Evolutionary conservation across 2,797 vertebrate genomes (phyloP).

Genomic region (Schizothorax lantsangensis): DNA sequence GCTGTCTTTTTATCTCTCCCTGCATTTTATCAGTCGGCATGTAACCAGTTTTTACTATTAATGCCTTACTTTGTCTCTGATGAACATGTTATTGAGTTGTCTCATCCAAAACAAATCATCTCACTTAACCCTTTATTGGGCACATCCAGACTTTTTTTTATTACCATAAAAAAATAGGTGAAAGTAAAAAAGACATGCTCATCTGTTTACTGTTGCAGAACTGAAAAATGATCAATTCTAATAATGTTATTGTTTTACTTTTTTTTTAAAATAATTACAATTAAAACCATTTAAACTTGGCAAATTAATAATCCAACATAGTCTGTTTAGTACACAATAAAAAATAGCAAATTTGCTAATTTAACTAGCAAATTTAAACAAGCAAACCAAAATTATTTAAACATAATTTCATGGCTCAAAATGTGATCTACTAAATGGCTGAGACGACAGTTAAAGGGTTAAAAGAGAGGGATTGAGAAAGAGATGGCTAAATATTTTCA

Average conservation of each 20-base stretch:
- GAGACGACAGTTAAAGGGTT: background rate
- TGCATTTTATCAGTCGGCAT: background rate
- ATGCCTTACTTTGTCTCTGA: background rate
- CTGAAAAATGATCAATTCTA: no score
- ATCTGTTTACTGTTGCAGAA: no score
- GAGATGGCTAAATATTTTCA: constrained; percentile 55
- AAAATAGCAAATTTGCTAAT: no score
- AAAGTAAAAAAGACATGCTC: no score
- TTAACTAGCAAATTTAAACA: no score
- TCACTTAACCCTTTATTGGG: background rate
- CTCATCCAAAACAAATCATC: background rate
- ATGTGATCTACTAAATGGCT: background rate
- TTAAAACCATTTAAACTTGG: no score
- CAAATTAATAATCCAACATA: no score
- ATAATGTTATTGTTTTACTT: no score
- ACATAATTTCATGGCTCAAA: background rate
- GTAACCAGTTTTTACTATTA: background rate
- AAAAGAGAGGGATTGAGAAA: background rate
- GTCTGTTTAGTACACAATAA: no score
- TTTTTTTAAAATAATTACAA: no score
- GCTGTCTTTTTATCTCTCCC: background rate
- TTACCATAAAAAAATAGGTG: background rate
- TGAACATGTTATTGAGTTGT: background rate
- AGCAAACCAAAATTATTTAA: background rate
- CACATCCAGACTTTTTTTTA: background rate